phyloP scores from a whole-genome alignment of 2,113 vertebrate species.

The Podarcis muralis region DNA sequence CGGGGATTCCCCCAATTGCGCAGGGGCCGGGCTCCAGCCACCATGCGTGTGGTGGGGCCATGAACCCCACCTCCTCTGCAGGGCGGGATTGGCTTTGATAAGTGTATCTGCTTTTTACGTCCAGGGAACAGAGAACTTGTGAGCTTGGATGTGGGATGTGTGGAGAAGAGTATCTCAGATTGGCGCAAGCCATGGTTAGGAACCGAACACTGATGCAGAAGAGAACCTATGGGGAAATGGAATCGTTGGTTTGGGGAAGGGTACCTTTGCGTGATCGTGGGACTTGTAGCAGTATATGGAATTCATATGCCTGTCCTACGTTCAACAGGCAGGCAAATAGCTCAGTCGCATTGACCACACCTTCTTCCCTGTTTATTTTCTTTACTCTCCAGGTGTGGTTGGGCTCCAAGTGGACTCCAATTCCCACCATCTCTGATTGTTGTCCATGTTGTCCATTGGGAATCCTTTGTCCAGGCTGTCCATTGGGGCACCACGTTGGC shows the following conservation, averaged over 20 bases:
- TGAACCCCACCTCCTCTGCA: no score
- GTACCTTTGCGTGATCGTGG: not conserved
- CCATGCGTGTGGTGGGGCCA: no score
- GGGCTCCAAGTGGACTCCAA: no score
- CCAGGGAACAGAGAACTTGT: not conserved
- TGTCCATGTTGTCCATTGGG: no score
- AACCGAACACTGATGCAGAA: not conserved
- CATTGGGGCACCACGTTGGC: no score
- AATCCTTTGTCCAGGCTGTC: no score
- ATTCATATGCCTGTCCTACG: not conserved
- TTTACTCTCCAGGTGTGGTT: not conserved
- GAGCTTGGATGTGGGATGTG: not conserved
- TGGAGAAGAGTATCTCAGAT: not conserved
- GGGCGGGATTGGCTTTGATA: not conserved
- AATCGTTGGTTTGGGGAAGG: not conserved
- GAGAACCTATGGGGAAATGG: not conserved
- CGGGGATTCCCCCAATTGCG: no score
- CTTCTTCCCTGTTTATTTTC: conserved; percentile 15
- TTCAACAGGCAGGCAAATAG: no score
- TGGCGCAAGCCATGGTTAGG: not conserved
- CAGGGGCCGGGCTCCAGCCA: no score
- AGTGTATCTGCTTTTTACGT: not conserved
- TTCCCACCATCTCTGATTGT: no score
- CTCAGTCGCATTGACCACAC: conserved; percentile 1
- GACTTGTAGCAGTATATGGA: not conserved